Evolutionary conservation across 2,888 invertebrate species (phyloP).

Genomic region (Leptarthrus brevirostris): DNA sequence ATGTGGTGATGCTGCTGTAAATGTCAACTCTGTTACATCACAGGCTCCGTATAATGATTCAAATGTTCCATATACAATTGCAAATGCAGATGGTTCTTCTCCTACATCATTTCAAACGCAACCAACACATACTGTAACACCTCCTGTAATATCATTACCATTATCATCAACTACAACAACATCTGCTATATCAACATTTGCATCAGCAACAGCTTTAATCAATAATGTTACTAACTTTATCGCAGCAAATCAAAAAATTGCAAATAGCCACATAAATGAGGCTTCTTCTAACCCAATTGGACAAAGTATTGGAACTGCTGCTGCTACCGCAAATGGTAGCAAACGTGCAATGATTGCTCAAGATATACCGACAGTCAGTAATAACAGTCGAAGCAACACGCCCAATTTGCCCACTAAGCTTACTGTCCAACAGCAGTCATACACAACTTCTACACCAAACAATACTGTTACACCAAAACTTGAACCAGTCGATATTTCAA

Average conservation of each 20-base stretch:
- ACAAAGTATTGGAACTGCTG: neutral
- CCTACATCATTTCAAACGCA: constrained; percentile 31
- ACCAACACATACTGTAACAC: neutral
- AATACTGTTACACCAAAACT: constrained; percentile 23
- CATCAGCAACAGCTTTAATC: constrained; percentile 54
- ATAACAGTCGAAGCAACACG: neutral
- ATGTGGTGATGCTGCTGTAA: constrained; percentile 65
- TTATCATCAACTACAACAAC: constrained; percentile 57
- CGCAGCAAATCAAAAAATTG: neutral
- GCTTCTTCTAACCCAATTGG: neutral
- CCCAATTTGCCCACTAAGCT: neutral
- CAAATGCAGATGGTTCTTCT: neutral
- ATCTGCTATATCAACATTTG: constrained; percentile 65
- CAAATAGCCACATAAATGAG: neutral
- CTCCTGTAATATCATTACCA: constrained; percentile 43
- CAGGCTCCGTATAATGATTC: constrained; percentile 28
- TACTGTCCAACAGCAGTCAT: neutral
- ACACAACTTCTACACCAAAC: constrained; percentile 21
- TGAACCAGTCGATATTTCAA: constrained; percentile 33
- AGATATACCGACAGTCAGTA: neutral
- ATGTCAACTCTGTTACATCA: constrained; percentile 63
- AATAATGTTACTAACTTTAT: neutral
- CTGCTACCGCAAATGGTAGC: neutral
- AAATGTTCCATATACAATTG: neutral
- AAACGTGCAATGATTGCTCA: neutral